Evolutionary conservation across 1,140 invertebrate genomes (phyloP).

Genomic region (Penaeus indicus): DNA sequence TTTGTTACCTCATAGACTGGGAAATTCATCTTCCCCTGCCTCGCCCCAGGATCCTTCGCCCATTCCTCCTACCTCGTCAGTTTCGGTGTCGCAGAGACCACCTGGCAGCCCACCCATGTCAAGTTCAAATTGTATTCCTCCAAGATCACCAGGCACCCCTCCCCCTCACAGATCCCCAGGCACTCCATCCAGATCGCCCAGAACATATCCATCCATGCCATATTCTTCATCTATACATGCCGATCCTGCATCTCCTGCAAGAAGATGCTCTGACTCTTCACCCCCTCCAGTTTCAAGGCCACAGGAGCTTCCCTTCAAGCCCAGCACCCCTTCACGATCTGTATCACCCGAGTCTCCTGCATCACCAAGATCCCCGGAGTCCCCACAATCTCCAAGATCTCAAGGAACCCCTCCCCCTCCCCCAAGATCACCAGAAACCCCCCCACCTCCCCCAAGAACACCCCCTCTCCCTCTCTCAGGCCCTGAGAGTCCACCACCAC

Average conservation of each 20-base stretch:
- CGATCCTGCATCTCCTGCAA: not conserved
- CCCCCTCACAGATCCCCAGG: not conserved
- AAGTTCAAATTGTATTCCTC: conserved; percentile 32
- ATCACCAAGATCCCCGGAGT: not conserved
- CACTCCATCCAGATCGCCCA: conserved; percentile 16
- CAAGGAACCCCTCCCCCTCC: conserved; percentile 36
- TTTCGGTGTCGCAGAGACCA: conserved; percentile 23
- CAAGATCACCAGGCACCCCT: conserved; percentile 21
- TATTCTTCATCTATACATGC: conserved; percentile 4
- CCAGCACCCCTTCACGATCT: not conserved
- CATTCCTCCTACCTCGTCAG: conserved; percentile 39
- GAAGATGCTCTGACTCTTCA: not conserved
- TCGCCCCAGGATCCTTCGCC: conserved; percentile 36
- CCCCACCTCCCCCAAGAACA: not conserved
- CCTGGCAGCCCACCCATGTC: conserved; percentile 23
- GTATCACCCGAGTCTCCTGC: conserved; percentile 37
- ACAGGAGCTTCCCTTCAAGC: not conserved
- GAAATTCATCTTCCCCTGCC: conserved; percentile 31
- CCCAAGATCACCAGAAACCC: conserved; percentile 25
- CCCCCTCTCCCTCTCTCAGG: conserved; percentile 1
- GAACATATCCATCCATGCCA: not conserved
- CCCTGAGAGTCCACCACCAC: not conserved
- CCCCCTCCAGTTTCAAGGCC: conserved; percentile 1
- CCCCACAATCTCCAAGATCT: conserved; percentile 39
- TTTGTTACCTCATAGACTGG: conserved; percentile 22